These are phyloP conservation scores for Sepioteuthis lessoniana DNA, from an alignment of 2,888 invertebrate genomes.

Conservation along the genomic window DNA sequence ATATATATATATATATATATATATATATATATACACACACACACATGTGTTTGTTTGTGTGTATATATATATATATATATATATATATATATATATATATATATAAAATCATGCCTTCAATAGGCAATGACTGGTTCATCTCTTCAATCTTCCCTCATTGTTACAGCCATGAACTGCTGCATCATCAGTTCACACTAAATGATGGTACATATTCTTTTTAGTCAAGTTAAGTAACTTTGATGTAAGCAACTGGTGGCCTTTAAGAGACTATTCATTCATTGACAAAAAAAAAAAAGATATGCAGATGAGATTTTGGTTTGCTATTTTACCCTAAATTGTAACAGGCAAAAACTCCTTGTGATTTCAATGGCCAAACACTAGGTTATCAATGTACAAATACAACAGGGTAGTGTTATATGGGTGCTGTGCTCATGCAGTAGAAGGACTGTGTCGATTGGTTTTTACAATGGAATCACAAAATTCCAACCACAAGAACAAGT, in stretches of 20 bases:
- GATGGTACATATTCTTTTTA: background rate
- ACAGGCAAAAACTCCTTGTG: background rate
- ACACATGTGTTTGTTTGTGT: too few species aligned
- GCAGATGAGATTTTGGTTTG: background rate
- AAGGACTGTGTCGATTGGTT: too few species aligned
- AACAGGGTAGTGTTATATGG: background rate
- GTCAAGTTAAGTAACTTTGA: background rate
- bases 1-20: background rate
- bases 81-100: background rate
- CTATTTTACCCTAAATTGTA: background rate
- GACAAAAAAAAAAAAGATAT: background rate
- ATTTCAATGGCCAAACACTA: background rate
- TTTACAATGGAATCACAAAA: background rate
- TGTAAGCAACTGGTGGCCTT: background rate
- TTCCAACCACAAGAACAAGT: conserved; percentile 6
- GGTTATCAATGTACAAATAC: background rate
- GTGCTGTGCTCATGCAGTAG: background rate
- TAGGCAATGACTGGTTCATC: background rate
- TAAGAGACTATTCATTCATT: background rate
- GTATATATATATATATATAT: background rate
- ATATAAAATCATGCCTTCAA: background rate
- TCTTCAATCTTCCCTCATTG: background rate
- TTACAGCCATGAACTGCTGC: background rate
- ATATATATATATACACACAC: background rate
- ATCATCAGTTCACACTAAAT: background rate